Conservation (phyloP, 1,140 invertebrate genomes). For the Papilio dardanus region DNA sequence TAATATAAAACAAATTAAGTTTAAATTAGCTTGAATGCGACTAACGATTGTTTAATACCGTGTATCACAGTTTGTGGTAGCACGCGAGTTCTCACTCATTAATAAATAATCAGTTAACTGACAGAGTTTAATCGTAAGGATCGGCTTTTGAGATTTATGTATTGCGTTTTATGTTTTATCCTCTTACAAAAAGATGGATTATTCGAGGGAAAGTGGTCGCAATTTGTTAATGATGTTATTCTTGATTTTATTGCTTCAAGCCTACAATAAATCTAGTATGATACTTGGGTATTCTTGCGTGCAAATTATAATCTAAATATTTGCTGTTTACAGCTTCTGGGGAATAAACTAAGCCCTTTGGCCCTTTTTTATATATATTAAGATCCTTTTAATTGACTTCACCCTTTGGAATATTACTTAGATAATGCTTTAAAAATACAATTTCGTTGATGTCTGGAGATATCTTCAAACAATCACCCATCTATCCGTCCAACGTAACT, state of each 20-base stretch:
- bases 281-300: background rate
- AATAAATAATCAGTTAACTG: conserved; percentile 30
- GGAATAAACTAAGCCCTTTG: background rate
- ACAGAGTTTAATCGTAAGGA: conserved; percentile 24
- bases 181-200: conserved; percentile 7
- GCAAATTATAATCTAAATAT: background rate
- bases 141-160: conserved; percentile 21
- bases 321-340: background rate
- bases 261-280: background rate
- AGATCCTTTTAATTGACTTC: too few species aligned
- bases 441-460: too few species aligned
- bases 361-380: background rate
- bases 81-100: conserved; percentile 24
- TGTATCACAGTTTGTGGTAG: conserved; percentile 18
- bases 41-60: conserved; percentile 21
- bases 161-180: background rate
- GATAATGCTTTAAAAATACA: too few species aligned
- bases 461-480: too few species aligned
- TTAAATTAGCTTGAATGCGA: background rate
- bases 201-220: conserved; percentile 12
- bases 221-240: conserved; percentile 22
- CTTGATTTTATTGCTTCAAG: conserved; percentile 12
- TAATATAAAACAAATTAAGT: background rate
- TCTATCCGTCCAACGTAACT: too few species aligned
- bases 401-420: too few species aligned